phyloP scores from a whole-genome alignment of 2,888 invertebrate genomes.

The Fragum fragum region DNA sequence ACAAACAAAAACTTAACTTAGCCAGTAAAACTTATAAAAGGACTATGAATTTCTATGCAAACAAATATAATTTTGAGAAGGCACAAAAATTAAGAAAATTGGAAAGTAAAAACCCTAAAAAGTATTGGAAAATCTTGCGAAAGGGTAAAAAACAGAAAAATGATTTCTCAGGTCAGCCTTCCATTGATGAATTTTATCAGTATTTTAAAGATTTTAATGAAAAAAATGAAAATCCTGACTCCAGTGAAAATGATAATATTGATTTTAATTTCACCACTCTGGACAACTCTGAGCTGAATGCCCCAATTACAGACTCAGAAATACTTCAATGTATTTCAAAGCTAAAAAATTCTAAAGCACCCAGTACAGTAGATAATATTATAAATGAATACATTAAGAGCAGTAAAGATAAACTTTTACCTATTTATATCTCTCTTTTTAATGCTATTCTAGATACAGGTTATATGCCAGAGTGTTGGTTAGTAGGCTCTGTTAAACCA shows the following conservation, averaged over 20 bases:
- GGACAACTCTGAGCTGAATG: too few species aligned
- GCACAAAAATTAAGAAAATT: slow-evolving; percentile 26
- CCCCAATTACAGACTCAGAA: slow-evolving; percentile 42
- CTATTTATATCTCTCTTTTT: slow-evolving; percentile 14
- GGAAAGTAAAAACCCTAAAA: slow-evolving; percentile 26
- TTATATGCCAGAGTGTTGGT: slow-evolving; percentile 38
- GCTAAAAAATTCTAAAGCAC: slow-evolving; percentile 46
- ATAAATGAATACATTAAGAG: slow-evolving; percentile 59
- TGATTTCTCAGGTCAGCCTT: too few species aligned
- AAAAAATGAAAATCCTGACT: neutral
- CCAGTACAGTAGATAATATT: slow-evolving; percentile 39
- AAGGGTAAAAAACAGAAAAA: slow-evolving; percentile 15
- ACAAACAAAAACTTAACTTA: slow-evolving; percentile 2
- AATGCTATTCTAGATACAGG: slow-evolving; percentile 45
- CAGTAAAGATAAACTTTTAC: slow-evolving; percentile 19
- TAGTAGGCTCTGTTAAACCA: slow-evolving; percentile 36
- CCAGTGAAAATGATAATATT: neutral
- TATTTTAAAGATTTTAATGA: slow-evolving; percentile 27
- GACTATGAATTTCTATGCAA: slow-evolving; percentile 29
- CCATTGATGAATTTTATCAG: slow-evolving; percentile 23
- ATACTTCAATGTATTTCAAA: slow-evolving; percentile 40
- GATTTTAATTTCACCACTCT: slow-evolving; percentile 31
- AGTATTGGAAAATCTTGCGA: slow-evolving; percentile 35
- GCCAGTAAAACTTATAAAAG: slow-evolving; percentile 36
- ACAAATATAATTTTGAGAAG: neutral